Conservation (phyloP, 2,113 vertebrate species). For the Ceyx melanurus region DNA sequence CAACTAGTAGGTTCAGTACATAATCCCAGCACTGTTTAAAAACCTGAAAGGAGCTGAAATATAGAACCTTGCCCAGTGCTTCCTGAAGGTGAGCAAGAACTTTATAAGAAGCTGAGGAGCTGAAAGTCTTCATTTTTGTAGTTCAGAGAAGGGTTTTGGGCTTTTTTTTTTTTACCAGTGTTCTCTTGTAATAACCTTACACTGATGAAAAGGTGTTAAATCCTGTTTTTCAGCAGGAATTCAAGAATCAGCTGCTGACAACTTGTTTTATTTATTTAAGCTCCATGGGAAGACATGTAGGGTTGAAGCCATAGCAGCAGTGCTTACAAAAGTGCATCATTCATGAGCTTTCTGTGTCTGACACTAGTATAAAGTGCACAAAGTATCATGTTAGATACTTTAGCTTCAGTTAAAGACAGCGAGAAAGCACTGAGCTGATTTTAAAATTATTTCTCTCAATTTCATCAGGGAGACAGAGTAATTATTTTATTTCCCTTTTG, state of each 20-base stretch:
- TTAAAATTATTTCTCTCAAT: constrained; percentile 39
- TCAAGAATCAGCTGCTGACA: constrained; percentile 13
- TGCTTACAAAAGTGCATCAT: constrained; percentile 43
- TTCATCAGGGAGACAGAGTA: constrained; percentile 47
- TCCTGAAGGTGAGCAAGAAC: not conserved
- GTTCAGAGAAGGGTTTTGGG: not conserved
- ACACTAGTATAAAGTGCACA: not conserved
- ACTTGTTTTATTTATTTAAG: constrained; percentile 57
- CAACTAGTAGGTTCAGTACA: not conserved
- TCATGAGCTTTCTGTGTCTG: not conserved
- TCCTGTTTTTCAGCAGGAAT: constrained; percentile 11
- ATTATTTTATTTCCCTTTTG: constrained; percentile 21
- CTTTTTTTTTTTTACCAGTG: not conserved
- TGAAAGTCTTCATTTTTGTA: not conserved
- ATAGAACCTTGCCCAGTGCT: not conserved
- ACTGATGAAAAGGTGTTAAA: constrained; percentile 1
- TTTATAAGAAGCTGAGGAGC: not conserved
- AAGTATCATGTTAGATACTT: not conserved
- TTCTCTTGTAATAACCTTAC: constrained; percentile 26
- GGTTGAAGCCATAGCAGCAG: constrained; percentile 26
- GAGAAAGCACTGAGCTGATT: constrained; percentile 42
- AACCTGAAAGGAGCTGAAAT: not conserved
- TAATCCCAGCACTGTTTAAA: not conserved
- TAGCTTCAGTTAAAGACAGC: not conserved
- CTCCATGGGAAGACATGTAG: not conserved